These are phyloP conservation scores for Clarias laeviceps DNA, from an alignment of 2,797 vertebrate species.

Conservation along the genomic window DNA sequence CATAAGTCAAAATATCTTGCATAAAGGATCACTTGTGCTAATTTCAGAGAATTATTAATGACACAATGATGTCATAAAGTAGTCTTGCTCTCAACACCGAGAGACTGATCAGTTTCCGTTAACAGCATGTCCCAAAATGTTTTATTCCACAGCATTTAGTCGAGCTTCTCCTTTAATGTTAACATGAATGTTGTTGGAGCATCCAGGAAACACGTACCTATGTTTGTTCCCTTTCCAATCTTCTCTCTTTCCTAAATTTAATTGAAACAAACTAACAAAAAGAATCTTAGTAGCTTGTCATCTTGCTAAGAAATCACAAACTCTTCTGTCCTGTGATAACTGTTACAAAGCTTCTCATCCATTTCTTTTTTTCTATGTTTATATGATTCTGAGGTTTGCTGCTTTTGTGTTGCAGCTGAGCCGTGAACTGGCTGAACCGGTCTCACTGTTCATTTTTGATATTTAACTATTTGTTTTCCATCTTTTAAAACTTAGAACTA, in stretches of 20 bases:
- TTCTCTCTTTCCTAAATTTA: background rate
- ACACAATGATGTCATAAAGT: background rate
- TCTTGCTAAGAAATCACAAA: background rate
- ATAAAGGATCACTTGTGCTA: background rate
- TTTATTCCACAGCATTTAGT: background rate
- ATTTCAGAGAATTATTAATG: background rate
- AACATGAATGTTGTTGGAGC: background rate
- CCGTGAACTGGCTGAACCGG: too few relatives aligned
- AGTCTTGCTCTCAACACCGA: background rate
- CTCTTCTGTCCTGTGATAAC: too few relatives aligned
- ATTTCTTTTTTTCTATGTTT: background rate
- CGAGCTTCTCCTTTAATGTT: background rate
- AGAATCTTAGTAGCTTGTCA: too few relatives aligned
- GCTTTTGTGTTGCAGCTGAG: background rate
- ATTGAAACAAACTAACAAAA: background rate
- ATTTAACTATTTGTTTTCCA: background rate
- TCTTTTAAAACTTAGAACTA: background rate
- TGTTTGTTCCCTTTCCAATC: background rate
- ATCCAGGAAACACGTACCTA: background rate
- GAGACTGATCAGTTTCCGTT: background rate
- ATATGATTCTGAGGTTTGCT: background rate
- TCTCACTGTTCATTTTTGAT: background rate
- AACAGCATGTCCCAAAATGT: background rate
- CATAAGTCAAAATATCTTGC: background rate
- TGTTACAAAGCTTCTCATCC: background rate